These are phyloP conservation scores for Limanda limanda DNA, from an alignment of 2,113 vertebrate species.

Conservation along the genomic window DNA sequence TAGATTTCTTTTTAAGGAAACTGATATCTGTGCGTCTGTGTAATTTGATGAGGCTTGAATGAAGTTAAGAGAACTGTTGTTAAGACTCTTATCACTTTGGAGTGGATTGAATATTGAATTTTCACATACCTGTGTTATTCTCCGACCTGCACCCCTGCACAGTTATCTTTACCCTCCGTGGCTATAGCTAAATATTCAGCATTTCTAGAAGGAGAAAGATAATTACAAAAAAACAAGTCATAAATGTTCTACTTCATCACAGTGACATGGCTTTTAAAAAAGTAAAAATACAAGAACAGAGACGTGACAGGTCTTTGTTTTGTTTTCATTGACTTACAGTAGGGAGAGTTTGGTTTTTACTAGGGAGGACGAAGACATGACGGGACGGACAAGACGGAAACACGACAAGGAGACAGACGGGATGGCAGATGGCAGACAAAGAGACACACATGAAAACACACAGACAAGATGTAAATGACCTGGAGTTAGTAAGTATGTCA, in stretches of 20 bases:
- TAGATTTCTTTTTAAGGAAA: no score
- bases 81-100: no score
- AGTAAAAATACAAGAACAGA: constrained; percentile 21
- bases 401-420: constrained; percentile 43
- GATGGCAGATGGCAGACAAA: constrained; percentile 40
- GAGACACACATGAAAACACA: constrained; percentile 55
- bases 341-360: constrained; percentile 63
- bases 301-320: constrained; percentile 12
- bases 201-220: constrained; percentile 70
- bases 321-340: constrained; percentile 59
- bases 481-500: not conserved
- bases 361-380: constrained; percentile 57
- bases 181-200: constrained; percentile 93
- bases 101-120: not conserved
- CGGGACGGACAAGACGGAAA: constrained; percentile 42
- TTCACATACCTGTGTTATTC: constrained; percentile 85
- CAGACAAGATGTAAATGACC: constrained; percentile 18
- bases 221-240: not conserved
- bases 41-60: no score
- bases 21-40: no score
- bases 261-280: constrained; percentile 16
- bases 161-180: constrained; percentile 92
- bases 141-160: constrained; percentile 88
- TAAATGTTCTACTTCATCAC: not conserved
- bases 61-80: no score